phyloP scores from a whole-genome alignment of 2,888 invertebrate species.

The Aspidiotus destructor region DNA sequence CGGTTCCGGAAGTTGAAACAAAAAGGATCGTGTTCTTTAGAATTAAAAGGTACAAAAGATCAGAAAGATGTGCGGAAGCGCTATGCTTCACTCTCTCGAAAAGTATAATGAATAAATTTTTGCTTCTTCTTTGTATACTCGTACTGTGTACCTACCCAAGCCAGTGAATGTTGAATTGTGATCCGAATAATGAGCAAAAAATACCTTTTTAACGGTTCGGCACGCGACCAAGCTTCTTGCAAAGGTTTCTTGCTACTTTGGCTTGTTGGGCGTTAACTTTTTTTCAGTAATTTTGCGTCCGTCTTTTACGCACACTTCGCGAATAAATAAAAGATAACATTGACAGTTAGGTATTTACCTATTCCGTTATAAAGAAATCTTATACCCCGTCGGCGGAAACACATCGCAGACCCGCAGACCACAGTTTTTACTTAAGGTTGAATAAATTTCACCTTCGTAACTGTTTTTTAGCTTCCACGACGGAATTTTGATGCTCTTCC shows the following conservation, averaged over 20 bases:
- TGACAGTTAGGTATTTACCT: too few species aligned
- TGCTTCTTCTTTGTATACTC: not conserved
- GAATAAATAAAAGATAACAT: too few species aligned
- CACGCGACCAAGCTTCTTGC: conserved; percentile 11
- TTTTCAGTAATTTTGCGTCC: not conserved
- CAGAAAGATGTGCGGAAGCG: conserved; percentile 18
- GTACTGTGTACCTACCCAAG: not conserved
- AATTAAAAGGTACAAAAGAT: conserved; percentile 12
- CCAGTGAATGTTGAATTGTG: not conserved
- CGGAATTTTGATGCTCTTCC: too few species aligned
- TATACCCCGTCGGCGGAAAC: too few species aligned
- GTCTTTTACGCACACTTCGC: too few species aligned
- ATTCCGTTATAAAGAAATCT: too few species aligned
- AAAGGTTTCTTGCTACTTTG: not conserved
- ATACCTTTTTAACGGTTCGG: conserved; percentile 18
- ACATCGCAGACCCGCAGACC: too few species aligned
- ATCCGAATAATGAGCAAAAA: not conserved
- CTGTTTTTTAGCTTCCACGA: too few species aligned
- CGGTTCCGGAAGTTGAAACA: conserved; percentile 20
- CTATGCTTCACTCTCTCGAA: conserved; percentile 1
- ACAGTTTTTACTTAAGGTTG: too few species aligned
- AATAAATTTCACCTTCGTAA: too few species aligned
- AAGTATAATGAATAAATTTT: conserved; percentile 11
- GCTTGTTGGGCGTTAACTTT: not conserved
- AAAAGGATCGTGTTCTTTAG: conserved; percentile 16